phyloP scores from a whole-genome alignment of 2,113 vertebrate genomes.

The Grammomys dolichurus region DNA sequence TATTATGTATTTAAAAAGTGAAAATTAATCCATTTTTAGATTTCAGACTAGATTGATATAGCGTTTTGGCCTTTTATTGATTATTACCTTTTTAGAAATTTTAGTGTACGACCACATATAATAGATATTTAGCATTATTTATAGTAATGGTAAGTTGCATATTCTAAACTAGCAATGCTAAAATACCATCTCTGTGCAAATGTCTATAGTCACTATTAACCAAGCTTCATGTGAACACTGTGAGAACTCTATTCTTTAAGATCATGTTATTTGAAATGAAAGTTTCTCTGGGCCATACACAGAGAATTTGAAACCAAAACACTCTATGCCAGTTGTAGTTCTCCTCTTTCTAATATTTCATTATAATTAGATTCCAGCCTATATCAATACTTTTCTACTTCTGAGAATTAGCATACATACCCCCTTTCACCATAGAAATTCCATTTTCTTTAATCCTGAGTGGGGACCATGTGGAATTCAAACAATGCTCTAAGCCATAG shows the following conservation, averaged over 20 bases:
- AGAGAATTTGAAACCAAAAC: not conserved
- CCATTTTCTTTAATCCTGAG: not conserved
- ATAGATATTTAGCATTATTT: conserved; percentile 33
- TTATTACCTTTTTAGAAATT: conserved; percentile 44
- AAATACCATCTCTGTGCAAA: conserved; percentile 50
- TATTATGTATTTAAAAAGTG: not conserved
- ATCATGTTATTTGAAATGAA: conserved; percentile 2
- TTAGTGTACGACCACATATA: not conserved
- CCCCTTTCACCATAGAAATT: not conserved
- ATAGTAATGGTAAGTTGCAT: conserved; percentile 59
- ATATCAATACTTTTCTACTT: conserved; percentile 4
- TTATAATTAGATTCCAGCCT: not conserved
- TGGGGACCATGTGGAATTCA: not conserved
- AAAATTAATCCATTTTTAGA: conserved; percentile 43
- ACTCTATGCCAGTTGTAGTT: not conserved
- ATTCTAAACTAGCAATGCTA: conserved; percentile 48
- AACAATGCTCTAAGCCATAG: not conserved
- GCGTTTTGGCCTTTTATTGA: conserved; percentile 53
- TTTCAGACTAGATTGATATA: conserved; percentile 8
- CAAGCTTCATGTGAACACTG: not conserved
- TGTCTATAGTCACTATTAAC: conserved; percentile 54
- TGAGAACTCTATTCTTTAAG: not conserved
- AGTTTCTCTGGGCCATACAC: not conserved
- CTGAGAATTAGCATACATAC: not conserved
- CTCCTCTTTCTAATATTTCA: conserved; percentile 10